Evolutionary conservation across 2,797 vertebrate genomes (phyloP).

Genomic region (Xenopus petersii): DNA sequence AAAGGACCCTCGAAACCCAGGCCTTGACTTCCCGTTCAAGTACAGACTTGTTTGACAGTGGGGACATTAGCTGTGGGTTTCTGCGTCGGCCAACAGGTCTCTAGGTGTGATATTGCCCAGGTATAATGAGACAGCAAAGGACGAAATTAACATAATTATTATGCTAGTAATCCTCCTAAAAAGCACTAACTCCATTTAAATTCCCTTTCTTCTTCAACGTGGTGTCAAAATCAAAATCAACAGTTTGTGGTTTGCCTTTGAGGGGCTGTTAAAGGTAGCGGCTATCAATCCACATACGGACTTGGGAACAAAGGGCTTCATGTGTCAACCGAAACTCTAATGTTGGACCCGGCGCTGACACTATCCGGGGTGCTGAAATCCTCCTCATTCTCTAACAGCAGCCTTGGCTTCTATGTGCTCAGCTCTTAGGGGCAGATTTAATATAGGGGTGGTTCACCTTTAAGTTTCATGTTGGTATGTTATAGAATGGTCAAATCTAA

Average conservation of each 20-base stretch:
- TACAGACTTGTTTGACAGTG: neutral
- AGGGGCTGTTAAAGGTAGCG: neutral
- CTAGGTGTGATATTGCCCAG: neutral
- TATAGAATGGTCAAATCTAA: too few species aligned
- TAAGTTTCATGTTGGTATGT: too few species aligned
- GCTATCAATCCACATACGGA: conserved; percentile 10
- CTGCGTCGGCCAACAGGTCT: neutral
- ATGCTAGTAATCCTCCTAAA: neutral
- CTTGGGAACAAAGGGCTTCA: neutral
- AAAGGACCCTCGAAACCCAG: conserved; percentile 1
- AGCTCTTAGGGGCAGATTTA: too few species aligned
- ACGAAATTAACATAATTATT: conserved; percentile 12
- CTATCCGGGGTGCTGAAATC: conserved; percentile 4
- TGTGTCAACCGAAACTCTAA: conserved; percentile 31
- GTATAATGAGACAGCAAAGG: conserved; percentile 1
- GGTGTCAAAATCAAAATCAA: neutral
- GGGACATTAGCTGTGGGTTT: neutral
- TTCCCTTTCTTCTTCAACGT: neutral
- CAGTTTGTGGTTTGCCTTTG: neutral
- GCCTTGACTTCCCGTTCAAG: neutral
- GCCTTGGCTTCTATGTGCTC: too few species aligned
- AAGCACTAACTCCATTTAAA: neutral
- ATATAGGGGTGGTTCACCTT: too few species aligned
- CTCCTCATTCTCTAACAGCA: neutral
- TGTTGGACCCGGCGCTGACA: neutral